Evolutionary conservation across 2,797 vertebrate genomes (phyloP).

Genomic region (Poecilia gillii): DNA sequence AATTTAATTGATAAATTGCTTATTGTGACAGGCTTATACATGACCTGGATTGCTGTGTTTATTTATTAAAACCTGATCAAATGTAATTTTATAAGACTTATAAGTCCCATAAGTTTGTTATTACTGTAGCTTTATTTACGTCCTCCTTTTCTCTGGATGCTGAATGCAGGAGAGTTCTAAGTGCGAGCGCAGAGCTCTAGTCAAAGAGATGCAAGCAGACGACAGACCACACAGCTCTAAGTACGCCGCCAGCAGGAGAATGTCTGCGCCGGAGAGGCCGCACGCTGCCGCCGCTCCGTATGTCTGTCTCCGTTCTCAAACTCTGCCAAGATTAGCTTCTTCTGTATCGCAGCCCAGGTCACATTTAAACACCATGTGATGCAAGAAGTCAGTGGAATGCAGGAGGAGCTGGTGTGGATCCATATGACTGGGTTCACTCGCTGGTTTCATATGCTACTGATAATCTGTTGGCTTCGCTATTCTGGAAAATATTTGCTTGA

Average conservation of each 20-base stretch:
- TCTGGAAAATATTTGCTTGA: background rate
- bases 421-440: constrained; percentile 18
- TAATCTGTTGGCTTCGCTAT: background rate
- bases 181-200: constrained; percentile 74
- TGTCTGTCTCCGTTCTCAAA: constrained; percentile 54
- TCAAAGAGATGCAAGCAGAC: constrained; percentile 73
- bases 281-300: constrained; percentile 55
- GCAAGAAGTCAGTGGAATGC: constrained; percentile 27
- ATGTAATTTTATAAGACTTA: background rate
- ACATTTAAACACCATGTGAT: constrained; percentile 63
- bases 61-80: constrained; percentile 8
- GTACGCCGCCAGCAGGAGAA: constrained; percentile 46
- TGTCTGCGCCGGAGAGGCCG: constrained; percentile 62
- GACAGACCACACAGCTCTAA: constrained; percentile 50
- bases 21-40: too few relatives aligned
- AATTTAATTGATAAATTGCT: too few relatives aligned
- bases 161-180: constrained; percentile 74
- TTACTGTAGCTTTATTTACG: constrained; percentile 16
- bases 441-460: background rate
- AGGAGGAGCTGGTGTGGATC: background rate
- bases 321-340: constrained; percentile 50
- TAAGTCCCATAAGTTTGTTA: background rate
- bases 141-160: constrained; percentile 27
- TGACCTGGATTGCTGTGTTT: background rate
- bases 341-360: constrained; percentile 44